Conservation (phyloP, 1,140 invertebrate species). For the Anthonomus grandis region DNA sequence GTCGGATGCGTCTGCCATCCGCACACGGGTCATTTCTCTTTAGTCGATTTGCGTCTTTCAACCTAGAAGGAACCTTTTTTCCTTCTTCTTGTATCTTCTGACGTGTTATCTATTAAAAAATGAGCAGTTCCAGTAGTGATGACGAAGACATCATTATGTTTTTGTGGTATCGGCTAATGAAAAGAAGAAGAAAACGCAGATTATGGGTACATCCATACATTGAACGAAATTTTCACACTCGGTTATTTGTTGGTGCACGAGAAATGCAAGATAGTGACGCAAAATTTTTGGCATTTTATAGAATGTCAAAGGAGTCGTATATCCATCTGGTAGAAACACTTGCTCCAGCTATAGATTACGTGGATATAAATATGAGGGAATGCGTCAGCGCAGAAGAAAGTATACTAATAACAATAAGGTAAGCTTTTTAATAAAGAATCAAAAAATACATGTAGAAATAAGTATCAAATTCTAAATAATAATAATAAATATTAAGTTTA, state of each 20-base stretch:
- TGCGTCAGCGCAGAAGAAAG: too few relatives aligned
- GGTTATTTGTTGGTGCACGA: background rate
- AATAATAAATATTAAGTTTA: background rate
- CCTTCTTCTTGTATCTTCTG: background rate
- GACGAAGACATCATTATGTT: conserved; percentile 7
- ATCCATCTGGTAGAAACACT: background rate
- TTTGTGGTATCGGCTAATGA: conserved; percentile 1
- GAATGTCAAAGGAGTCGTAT: too few relatives aligned
- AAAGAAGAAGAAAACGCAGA: conserved; percentile 2
- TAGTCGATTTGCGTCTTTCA: conserved; percentile 2
- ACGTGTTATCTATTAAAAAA: background rate
- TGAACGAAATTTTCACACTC: conserved; percentile 5
- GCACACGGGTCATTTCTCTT: background rate
- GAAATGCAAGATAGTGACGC: conserved; percentile 4
- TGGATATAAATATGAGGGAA: conserved; percentile 7
- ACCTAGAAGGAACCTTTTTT: background rate
- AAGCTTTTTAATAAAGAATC: conserved; percentile 12
- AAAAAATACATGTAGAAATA: too few relatives aligned
- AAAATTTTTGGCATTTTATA: too few relatives aligned
- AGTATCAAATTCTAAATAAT: too few relatives aligned
- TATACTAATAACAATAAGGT: conserved; percentile 12
- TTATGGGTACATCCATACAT: conserved; percentile 11
- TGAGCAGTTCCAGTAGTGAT: conserved; percentile 11
- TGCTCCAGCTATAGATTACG: conserved; percentile 7
- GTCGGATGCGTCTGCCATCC: background rate